phyloP scores from a whole-genome alignment of 53 echinoderm and acorn worm genomes.

The Antedon mediterranea region DNA sequence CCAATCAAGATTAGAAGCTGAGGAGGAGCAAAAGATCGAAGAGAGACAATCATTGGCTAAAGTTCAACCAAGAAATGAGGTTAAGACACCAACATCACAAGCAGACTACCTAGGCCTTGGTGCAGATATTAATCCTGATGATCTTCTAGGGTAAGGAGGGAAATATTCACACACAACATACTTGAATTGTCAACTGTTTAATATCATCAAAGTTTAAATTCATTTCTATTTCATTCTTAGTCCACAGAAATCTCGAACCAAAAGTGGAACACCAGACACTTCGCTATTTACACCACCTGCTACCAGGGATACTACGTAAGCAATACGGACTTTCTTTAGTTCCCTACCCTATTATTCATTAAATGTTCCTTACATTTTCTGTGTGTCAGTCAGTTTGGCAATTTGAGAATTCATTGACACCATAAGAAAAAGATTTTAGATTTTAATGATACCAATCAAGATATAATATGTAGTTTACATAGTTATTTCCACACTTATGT shows the following conservation, averaged over 20 bases:
- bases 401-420: too few species aligned
- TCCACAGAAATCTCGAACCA: background rate
- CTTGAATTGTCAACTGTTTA: too few species aligned
- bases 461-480: too few species aligned
- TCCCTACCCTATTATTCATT: too few species aligned
- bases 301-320: constrained; percentile 56
- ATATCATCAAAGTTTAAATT: too few species aligned
- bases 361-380: too few species aligned
- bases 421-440: too few species aligned
- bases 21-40: background rate
- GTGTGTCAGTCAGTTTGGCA: too few species aligned
- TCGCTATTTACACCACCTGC: constrained; percentile 27
- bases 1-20: background rate
- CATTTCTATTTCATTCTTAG: background rate
- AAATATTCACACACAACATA: too few species aligned
- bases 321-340: background rate
- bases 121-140: constrained; percentile 66
- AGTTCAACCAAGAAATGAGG: background rate
- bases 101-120: constrained; percentile 89
- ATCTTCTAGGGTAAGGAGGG: constrained; percentile 34
- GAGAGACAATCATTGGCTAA: background rate
- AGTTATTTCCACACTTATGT: too few species aligned
- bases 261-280: background rate
- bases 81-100: constrained; percentile 14
- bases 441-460: too few species aligned